Evolutionary conservation across 30 jellyfish, hydroid and myxozoan genomes (phyloP), one percentile per base, ranked within the genome.

Genomic region (Catostylus mosaicus): DNA sequence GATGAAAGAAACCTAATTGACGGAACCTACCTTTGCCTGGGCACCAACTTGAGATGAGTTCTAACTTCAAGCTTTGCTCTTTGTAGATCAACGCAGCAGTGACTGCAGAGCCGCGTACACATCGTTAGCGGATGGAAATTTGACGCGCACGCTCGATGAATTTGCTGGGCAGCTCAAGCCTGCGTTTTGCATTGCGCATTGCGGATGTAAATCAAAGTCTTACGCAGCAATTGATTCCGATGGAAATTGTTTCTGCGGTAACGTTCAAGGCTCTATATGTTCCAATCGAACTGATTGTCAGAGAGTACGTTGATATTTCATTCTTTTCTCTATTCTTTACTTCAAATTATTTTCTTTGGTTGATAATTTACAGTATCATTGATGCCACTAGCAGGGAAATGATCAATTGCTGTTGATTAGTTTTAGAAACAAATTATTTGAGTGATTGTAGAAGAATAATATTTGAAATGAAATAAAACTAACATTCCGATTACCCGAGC

Each of bases 211-310:
- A 9, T 30, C 82, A 31, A 56, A 65, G 59, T 11, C 80, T 2
- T 80, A 78, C 77, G 97, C 93, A 2, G 97, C 86, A 11, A 2
- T 67, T 11, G 92, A 78, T 57, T 19, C 16, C 32, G 32, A 9
- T 60, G 87, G 89, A 5, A 69, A 59, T 60, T 88, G 97, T 38
- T 88, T 88, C 73, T 88, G 97, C 51, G 97, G 97, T 48, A 34
- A 24, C n/a, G 59, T 9, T 1, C 60, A 37, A 40, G 93, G 79
- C 7, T 6, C 79, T 26, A 51, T 16, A 0, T 85, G 95, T 78
- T 23, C 82, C 31, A 10, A 50, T 37, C 37, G 18, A 40, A 20
- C 35, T 4, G 95, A 73, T 12, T 85, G 95, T 34, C 69, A 61
- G 23, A 18, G 84, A 76, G 95, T 85, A 30, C 36, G 95, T 30